Evolutionary conservation across 1,140 invertebrate species (phyloP), one percentile per base, ranked within the genome.

Genomic region (Harlomillsia oculata): DNA sequence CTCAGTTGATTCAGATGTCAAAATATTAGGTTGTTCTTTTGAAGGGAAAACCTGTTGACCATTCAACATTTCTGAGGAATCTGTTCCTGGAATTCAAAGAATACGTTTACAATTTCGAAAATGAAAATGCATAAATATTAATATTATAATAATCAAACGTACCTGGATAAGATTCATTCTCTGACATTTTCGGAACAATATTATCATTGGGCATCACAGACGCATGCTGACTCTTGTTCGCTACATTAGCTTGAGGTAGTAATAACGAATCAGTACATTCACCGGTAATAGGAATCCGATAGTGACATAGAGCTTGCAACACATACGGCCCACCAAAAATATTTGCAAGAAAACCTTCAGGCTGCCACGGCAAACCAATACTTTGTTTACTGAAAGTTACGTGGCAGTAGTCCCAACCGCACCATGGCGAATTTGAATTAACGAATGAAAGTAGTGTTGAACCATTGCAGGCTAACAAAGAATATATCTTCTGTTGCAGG

Each of bases 381-480:
- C 45, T 55, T n/a, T 37, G 25, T 40, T 8, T 25, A 18, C 37
- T 28, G 23, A 63, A 55, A 2, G 43, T 29, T 3, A 21, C n/a
- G 9, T 63, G 61, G 21, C 61, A 63, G 20, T 52, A 32, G 11
- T 56, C 53, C 61, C 61, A 63, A 5, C 61, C 61, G 48, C 61
- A 63, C 61, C 61, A 63, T 1, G 43, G 20, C 1, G 48, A 49
- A 29, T 39, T 44, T 21, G 26, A 25, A n/a, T n/a, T 20, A n/a
- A 58, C 29, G 18, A 58, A 58, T 26, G 56, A 32, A 29, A 58
- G 34, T 14, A 58, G 40, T 25, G 30, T 48, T 1, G 49, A 45
- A 6, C 29, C 51, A 28, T 58, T 58, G 29, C 56, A 58, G 8
- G 56, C 44, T 1, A 58, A 25, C 28, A 58, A 21, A n/a, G 16